Base-by-base conservation (phyloP, 2,888 invertebrate genomes). In the Ptycholaimellus sp. region DNA sequence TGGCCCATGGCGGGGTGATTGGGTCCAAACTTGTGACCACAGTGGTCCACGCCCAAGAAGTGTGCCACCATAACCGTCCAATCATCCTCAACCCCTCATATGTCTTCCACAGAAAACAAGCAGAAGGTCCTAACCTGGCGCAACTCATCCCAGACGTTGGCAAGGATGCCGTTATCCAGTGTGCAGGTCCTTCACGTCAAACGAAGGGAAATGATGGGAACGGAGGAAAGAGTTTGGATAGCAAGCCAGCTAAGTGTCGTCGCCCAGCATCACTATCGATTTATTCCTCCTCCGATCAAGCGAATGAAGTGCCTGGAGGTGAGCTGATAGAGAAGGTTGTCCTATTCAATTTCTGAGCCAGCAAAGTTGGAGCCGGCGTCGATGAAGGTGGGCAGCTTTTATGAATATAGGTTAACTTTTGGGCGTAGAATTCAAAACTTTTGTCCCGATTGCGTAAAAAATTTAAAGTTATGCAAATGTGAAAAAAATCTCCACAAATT, bases 351-450 rank as follows among this genome's bases (percentile, higher is more conserved):
- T 61, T 76, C 77, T 41, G 55, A 47, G 32, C 59, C 61, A 13
- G 77, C 85, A 69, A 96, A 96, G 62, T 93, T 96, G 4, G 82
- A 76, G 37, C 82, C 78, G 18, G 78, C 74, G 63, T 96, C 96
- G 46, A 96, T 76, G 58, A 96, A 96, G 2, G 96, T 93, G 1
- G 96, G 96, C 46, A 99, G 63, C n/a, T n/a, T n/a, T n/a, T n/a
- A n/a, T n/a, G n/a, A n/a, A n/a, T n/a, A n/a, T n/a, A n/a, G n/a
- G n/a, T n/a, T n/a, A n/a, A n/a, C n/a, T n/a, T n/a, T n/a, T n/a
- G n/a, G n/a, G n/a, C n/a, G n/a, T n/a, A n/a, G n/a, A n/a, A n/a
- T n/a, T n/a, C n/a, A n/a, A n/a, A n/a, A n/a, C n/a, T n/a, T n/a
- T n/a, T n/a, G n/a, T n/a, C n/a, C n/a, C n/a, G n/a, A n/a, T n/a